Evolutionary conservation across 35 echinoderm and acorn worm species (phyloP), one percentile per base, ranked within the genome.

Genomic region (Hemicentrotus pulcherrimus): DNA sequence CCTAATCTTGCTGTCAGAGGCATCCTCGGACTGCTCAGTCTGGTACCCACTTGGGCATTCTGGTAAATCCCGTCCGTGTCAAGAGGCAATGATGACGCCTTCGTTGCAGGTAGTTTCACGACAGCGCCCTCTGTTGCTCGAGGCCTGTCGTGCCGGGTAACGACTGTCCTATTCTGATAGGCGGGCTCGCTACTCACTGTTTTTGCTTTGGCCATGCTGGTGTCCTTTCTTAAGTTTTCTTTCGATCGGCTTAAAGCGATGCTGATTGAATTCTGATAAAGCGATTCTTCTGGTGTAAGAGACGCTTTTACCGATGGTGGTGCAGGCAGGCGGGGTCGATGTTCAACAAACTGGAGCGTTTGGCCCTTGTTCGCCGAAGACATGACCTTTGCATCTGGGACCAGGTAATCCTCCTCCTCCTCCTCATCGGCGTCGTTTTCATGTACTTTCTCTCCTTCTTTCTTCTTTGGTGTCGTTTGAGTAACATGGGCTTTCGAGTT

Each of bases 251-350:
- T 90, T 24, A 90, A 32, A 90, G 46, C 46, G 32, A 90, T 90
- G 33, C 32, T 47, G 88, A 47, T 13, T 18, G 88, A 33, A 90
- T 90, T 90, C 32, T 90, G 88, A 90, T 90, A 90, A 11, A 90
- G 15, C 11, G 88, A 35, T 28, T 90, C 88, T 13, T 47, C 88
- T 41, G 32, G 88, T 22, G 32, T 90, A 5, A 90, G 32, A 47
- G 31, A 13, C 31, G 33, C 88, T 47, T 90, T 90, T 10, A 90
- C 32, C 32, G 88, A 90, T n/a, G 88, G 12, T 18, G 88, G 88
- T 31, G 88, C 88, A 4, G 88, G 88, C 1, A 90, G 88, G 28
- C 88, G 32, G 32, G 88, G 88, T 16, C 88, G 32, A 4, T 90
- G 9, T 13, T 90, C 88, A 13, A 90, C 88, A 90, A 15, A 11